Evolutionary conservation across 92 coral and sea anemone species (phyloP).

Genomic region (Actinernus sp.): DNA sequence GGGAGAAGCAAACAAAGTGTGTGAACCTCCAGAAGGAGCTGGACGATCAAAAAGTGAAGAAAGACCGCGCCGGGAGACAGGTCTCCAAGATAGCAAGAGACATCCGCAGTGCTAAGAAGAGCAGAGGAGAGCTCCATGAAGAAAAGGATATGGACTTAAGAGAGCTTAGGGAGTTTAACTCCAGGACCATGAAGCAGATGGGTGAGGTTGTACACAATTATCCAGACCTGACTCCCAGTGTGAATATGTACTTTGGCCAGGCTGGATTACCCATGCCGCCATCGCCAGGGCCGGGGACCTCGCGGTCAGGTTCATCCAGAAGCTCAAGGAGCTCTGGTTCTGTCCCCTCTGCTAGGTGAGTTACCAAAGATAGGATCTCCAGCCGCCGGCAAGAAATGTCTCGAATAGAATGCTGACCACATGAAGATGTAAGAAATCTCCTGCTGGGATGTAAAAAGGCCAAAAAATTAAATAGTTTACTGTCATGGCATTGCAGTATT

Average conservation of each 20-base stretch:
- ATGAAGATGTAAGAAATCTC: no score
- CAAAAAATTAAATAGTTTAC: no score
- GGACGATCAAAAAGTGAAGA: constrained; percentile 92
- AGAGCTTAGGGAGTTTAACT: constrained; percentile 92
- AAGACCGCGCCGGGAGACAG: constrained; percentile 88
- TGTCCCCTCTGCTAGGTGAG: constrained; percentile 90
- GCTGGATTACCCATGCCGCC: constrained; percentile 99
- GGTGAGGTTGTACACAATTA: constrained; percentile 89
- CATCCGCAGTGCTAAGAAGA: constrained; percentile 92
- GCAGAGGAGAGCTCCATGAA: constrained; percentile 92
- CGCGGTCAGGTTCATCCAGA: constrained; percentile 84
- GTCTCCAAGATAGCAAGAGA: constrained; percentile 89
- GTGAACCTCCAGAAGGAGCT: constrained; percentile 83
- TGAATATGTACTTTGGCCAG: constrained; percentile 94
- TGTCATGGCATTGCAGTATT: no score
- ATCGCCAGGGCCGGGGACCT: constrained; percentile 93
- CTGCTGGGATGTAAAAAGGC: no score
- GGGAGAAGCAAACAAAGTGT: constrained; percentile 82
- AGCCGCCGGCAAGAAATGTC: no score
- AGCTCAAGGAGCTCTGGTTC: constrained; percentile 91
- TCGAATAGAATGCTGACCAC: no score
- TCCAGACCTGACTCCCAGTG: constrained; percentile 91
- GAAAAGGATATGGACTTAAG: constrained; percentile 96
- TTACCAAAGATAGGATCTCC: no score
- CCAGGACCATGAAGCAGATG: constrained; percentile 94